These are phyloP conservation scores for Sigmodon hispidus DNA, from an alignment of 2,113 vertebrate genomes.

Conservation along the genomic window DNA sequence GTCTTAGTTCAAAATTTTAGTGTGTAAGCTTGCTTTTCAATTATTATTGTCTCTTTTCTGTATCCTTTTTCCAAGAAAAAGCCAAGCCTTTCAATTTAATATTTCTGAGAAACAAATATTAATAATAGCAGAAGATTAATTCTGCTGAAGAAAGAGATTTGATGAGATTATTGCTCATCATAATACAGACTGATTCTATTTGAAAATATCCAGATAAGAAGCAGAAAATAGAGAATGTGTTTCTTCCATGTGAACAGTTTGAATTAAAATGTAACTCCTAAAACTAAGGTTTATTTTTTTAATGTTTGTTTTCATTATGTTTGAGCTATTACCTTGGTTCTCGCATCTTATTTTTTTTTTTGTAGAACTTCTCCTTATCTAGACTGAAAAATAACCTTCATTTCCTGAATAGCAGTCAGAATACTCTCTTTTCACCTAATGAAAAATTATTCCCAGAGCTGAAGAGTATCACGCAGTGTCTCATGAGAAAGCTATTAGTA, in stretches of 20 bases:
- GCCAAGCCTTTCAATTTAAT: constrained; percentile 76
- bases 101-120: constrained; percentile 83
- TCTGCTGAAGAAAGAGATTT: constrained; percentile 72
- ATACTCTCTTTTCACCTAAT: constrained; percentile 61
- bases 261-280: constrained; percentile 64
- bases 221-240: constrained; percentile 31
- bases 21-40: constrained; percentile 73
- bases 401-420: constrained; percentile 49
- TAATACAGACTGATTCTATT: constrained; percentile 68
- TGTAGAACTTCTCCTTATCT: constrained; percentile 52
- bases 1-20: constrained; percentile 77
- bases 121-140: constrained; percentile 80
- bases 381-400: constrained; percentile 67
- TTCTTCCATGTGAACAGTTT: constrained; percentile 45
- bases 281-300: constrained; percentile 23
- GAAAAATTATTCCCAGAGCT: constrained; percentile 64
- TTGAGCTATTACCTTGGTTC: constrained; percentile 48
- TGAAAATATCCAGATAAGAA: constrained; percentile 55
- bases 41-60: constrained; percentile 79
- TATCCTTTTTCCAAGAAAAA: constrained; percentile 81
- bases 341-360: constrained; percentile 45
- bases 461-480: constrained; percentile 67
- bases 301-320: background rate
- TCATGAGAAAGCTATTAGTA: constrained; percentile 76
- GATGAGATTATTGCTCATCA: constrained; percentile 79